These are phyloP conservation scores for Lobophora halterata DNA, from an alignment of 2,888 invertebrate genomes.

Conservation along the genomic window DNA sequence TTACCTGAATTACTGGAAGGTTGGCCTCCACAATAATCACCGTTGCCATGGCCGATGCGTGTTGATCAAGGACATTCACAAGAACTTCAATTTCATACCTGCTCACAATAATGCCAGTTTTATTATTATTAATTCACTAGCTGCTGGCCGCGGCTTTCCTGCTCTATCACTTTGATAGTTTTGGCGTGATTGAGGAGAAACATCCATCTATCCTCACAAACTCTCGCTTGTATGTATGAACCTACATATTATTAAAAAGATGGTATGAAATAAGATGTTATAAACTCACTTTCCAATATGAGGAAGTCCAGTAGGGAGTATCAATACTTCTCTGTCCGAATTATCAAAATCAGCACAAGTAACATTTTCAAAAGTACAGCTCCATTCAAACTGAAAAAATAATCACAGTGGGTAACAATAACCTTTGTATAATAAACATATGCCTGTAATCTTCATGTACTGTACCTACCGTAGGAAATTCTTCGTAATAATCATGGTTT, in stretches of 20 bases:
- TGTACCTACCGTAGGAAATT: constrained; percentile 33
- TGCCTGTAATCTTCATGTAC: too few species aligned
- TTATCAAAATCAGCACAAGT: constrained; percentile 32
- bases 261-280: not conserved
- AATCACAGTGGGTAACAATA: not conserved
- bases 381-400: constrained; percentile 44
- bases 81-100: constrained; percentile 42
- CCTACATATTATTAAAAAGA: not conserved
- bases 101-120: too few species aligned
- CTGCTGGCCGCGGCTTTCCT: too few species aligned
- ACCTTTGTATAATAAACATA: too few species aligned
- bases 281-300: constrained; percentile 44
- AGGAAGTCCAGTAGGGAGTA: constrained; percentile 40
- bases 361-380: constrained; percentile 33
- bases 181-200: too few species aligned
- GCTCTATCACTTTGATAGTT: too few species aligned
- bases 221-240: too few species aligned
- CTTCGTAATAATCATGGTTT: constrained; percentile 42
- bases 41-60: constrained; percentile 28
- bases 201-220: too few species aligned
- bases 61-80: constrained; percentile 34
- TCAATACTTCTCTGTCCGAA: constrained; percentile 29
- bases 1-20: constrained; percentile 49
- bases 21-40: constrained; percentile 31
- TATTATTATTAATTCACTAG: too few species aligned